A percentile compares a stretch with the other conserved stretches of the same genome.
Evolutionary conservation across 1,140 invertebrate genomes (phyloP).

Genomic region (Heliconius himera): DNA sequence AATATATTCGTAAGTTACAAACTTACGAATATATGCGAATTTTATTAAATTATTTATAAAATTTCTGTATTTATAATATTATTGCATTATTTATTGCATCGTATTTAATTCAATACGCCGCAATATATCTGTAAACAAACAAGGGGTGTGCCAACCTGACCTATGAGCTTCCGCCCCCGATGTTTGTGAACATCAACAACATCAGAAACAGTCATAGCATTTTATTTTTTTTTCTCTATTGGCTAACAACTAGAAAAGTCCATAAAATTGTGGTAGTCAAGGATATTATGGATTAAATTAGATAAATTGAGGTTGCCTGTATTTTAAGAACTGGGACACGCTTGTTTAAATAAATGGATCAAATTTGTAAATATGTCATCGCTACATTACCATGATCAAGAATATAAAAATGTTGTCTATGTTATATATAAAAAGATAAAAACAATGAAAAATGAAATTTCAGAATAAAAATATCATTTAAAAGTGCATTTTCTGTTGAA

Average conservation of each 20-base stretch:
- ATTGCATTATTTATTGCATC: slow-evolving; percentile 2
- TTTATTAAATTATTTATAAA: no score
- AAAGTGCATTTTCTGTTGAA: background rate
- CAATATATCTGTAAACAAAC: slow-evolving; percentile 42
- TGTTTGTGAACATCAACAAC: slow-evolving; percentile 17
- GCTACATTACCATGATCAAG: background rate
- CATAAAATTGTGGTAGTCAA: background rate
- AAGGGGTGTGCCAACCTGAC: slow-evolving; percentile 57
- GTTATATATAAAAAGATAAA: no score
- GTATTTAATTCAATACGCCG: slow-evolving; percentile 7
- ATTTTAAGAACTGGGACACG: slow-evolving; percentile 19
- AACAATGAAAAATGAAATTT: no score
- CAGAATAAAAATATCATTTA: background rate
- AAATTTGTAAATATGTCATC: background rate
- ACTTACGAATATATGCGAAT: no score
- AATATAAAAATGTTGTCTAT: no score
- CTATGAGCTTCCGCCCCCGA: slow-evolving; percentile 47
- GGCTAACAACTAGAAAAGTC: background rate
- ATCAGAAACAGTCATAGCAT: slow-evolving; percentile 7
- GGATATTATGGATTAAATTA: background rate
- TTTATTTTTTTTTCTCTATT: background rate
- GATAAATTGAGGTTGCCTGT: slow-evolving; percentile 17
- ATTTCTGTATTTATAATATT: no score
- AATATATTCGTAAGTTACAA: no score
- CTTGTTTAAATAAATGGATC: background rate